Conservation (phyloP, 1,140 invertebrate species). For the Pseudomyrmex dendroicus region DNA sequence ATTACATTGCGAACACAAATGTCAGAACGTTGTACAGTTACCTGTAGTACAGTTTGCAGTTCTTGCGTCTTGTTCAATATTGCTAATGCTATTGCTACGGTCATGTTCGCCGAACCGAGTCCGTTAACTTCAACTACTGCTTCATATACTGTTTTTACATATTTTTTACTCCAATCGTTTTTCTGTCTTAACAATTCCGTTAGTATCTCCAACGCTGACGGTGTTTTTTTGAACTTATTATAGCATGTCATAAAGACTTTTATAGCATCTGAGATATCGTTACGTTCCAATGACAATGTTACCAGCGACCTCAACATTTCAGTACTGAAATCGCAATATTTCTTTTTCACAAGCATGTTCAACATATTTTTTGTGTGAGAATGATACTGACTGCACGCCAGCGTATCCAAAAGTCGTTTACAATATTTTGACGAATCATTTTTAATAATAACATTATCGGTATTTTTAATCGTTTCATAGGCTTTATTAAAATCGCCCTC, state of each 20-base stretch:
- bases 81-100: conserved; percentile 74
- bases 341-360: conserved; percentile 80
- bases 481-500: conserved; percentile 83
- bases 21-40: conserved; percentile 19
- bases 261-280: conserved; percentile 83
- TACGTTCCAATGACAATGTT: conserved; percentile 83
- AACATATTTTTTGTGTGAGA: conserved; percentile 82
- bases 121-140: conserved; percentile 82
- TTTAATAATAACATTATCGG: conserved; percentile 76
- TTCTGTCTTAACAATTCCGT: conserved; percentile 79
- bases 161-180: conserved; percentile 68
- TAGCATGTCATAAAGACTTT: conserved; percentile 81
- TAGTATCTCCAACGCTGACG: conserved; percentile 86
- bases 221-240: conserved; percentile 84
- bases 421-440: conserved; percentile 82
- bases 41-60: conserved; percentile 62
- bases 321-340: conserved; percentile 84
- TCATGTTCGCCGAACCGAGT: conserved; percentile 72
- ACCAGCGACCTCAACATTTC: conserved; percentile 85
- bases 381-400: conserved; percentile 76
- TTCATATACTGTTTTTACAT: conserved; percentile 81
- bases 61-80: conserved; percentile 28
- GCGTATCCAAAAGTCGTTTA: conserved; percentile 84
- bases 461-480: conserved; percentile 82
- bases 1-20: too few species aligned